These are phyloP conservation scores for Coronaproctus castanopsis DNA, from an alignment of 2,888 invertebrate species.

Conservation along the genomic window DNA sequence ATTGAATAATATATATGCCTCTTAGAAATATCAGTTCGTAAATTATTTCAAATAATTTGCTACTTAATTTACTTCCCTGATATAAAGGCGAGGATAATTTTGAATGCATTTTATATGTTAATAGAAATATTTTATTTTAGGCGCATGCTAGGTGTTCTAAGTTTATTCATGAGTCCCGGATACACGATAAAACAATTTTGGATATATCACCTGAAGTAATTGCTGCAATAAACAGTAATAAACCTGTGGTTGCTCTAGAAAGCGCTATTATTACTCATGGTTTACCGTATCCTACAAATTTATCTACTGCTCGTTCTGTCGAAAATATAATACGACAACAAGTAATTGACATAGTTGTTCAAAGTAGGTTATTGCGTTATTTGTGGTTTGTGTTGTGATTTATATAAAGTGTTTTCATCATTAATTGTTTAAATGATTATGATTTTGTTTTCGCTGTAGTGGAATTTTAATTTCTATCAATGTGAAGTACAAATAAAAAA, in stretches of 20 bases:
- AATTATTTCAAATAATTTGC: too few species aligned
- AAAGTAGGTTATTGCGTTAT: too few species aligned
- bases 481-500: too few species aligned
- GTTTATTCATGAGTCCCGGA: background rate
- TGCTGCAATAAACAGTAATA: constrained; percentile 37
- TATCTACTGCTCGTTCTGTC: constrained; percentile 61
- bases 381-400: too few species aligned
- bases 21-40: too few species aligned
- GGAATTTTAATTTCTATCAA: too few species aligned
- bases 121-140: background rate
- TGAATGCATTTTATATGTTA: background rate
- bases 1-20: too few species aligned
- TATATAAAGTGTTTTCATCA: too few species aligned
- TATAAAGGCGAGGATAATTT: too few species aligned
- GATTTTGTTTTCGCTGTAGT: too few species aligned
- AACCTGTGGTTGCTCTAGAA: constrained; percentile 81
- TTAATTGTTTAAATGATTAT: too few species aligned
- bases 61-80: too few species aligned
- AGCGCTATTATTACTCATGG: constrained; percentile 97
- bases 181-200: constrained; percentile 12
- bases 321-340: constrained; percentile 52
- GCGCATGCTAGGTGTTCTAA: background rate
- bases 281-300: constrained; percentile 83
- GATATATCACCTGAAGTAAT: constrained; percentile 33
- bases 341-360: constrained; percentile 30